Conservation (phyloP, 1,140 invertebrate species). For the Vollenhovia emeryi region DNA sequence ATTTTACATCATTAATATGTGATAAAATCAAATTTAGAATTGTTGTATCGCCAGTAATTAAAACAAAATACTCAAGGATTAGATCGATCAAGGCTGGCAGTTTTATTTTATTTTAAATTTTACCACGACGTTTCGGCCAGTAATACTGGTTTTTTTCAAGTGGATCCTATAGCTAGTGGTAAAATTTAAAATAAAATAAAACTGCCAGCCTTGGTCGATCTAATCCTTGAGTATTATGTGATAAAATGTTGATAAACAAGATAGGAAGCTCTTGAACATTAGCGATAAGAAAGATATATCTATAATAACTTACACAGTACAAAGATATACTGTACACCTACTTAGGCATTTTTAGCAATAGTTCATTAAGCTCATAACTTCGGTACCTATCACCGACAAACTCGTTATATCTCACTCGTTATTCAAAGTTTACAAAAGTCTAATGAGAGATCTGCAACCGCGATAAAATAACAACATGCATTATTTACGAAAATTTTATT, state of each 20-base stretch:
- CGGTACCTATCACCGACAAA: neutral
- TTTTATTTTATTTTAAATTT: no score
- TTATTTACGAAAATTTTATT: conserved; percentile 28
- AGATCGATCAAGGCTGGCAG: no score
- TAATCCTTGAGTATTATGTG: no score
- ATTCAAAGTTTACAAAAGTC: conserved; percentile 38
- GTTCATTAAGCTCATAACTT: neutral
- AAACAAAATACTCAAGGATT: no score
- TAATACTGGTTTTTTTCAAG: no score
- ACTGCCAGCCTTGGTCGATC: no score
- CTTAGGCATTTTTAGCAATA: conserved; percentile 6
- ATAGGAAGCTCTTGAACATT: neutral
- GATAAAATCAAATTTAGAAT: no score
- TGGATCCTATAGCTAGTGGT: no score
- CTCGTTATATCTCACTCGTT: conserved; percentile 25
- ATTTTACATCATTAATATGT: neutral
- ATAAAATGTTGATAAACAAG: neutral
- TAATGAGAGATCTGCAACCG: conserved; percentile 35
- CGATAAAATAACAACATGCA: conserved; percentile 38
- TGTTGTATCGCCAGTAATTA: no score
- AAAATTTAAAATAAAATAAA: no score
- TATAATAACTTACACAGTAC: neutral
- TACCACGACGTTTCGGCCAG: no score
- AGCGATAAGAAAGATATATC: neutral
- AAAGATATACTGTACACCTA: neutral